Base-by-base conservation (phyloP, 2,888 invertebrate species). In the Catocala nupta region DNA sequence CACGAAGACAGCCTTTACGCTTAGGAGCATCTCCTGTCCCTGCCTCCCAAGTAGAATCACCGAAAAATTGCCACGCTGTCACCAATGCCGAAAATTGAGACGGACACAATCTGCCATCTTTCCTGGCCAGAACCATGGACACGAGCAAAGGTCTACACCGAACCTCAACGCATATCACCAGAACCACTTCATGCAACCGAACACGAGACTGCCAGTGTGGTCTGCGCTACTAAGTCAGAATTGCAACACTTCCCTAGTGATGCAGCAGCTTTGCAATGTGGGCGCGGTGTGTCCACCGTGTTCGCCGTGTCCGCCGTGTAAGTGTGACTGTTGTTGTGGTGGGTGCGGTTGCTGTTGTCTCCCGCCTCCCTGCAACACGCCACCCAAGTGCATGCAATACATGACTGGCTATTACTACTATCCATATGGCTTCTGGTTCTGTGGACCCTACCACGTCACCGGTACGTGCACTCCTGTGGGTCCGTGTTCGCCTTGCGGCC, bases 391-490 rank as follows among this genome's bases (percentile, higher is more conserved):
- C 60, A 53, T 82, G 12, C 81, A 82, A 47, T 78, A 76, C 51
- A 81, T 82, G 77, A 79, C 75, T 0, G 82, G 82, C 10, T 82
- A 82, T 42, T 81, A 82, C 53, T 80, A 82, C 59, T 82, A 82
- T 49, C 83, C 83, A 0, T 84, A 84, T 36, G 83, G 84, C 1
- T 76, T 74, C 13, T 84, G 83, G 83, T 84, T 83, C 70, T 83
- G 83, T 55, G 83, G 84, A 5, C 83, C 84, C 0, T 84, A 81
- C 65, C 83, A 83, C 12, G 79, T 80, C 4, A 71, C 77, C 0
- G 78, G 80, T 0, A 61, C 70, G 0, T 71, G 71, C 33, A 56
- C 59, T 2, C 36, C 36, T 9, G 36, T 39, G 8, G 76, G 65
- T 9, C 45, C 52, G 5, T 56, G 55, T 33, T 45, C 51, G 1